Conservation (phyloP, 2,113 vertebrate genomes). For the Haemorhous mexicanus region DNA sequence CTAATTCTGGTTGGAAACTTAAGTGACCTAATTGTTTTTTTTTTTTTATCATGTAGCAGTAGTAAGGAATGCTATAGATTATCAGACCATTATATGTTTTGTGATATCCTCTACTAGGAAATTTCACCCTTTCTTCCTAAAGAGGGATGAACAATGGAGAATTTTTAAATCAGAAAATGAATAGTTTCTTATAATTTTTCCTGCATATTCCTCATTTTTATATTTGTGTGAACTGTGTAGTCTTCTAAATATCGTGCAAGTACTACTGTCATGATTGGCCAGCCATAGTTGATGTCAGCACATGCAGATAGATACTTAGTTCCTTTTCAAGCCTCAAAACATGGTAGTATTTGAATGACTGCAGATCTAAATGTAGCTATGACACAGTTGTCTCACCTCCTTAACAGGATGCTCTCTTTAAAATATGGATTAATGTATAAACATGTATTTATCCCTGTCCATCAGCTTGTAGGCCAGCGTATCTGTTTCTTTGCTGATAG, state of each 20-base stretch:
- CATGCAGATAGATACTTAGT: not conserved
- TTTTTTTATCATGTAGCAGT: not conserved
- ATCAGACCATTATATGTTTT: not conserved
- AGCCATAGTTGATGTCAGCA: not conserved
- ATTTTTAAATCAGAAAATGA: not conserved
- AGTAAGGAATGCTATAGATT: not conserved
- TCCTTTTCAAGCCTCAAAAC: not conserved
- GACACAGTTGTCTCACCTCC: not conserved
- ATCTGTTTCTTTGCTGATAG: not conserved
- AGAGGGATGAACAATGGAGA: not conserved
- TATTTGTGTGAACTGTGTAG: not conserved
- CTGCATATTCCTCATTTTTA: not conserved
- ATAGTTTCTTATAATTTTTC: not conserved
- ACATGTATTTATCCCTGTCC: not conserved
- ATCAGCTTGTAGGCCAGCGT: not conserved
- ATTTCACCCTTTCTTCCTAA: not conserved
- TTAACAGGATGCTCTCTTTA: not conserved
- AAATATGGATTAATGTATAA: not conserved
- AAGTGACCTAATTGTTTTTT: not conserved
- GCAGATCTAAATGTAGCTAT: not conserved
- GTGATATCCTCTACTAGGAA: not conserved
- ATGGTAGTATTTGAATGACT: not conserved
- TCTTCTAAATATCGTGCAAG: not conserved
- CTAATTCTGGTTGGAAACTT: not conserved
- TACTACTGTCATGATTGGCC: not conserved